Percentiles rank a stretch among this genome's conserved stretches.
Evolutionary conservation across 2,113 vertebrate genomes (phyloP).

Genomic region (Oenanthe oenanthe): DNA sequence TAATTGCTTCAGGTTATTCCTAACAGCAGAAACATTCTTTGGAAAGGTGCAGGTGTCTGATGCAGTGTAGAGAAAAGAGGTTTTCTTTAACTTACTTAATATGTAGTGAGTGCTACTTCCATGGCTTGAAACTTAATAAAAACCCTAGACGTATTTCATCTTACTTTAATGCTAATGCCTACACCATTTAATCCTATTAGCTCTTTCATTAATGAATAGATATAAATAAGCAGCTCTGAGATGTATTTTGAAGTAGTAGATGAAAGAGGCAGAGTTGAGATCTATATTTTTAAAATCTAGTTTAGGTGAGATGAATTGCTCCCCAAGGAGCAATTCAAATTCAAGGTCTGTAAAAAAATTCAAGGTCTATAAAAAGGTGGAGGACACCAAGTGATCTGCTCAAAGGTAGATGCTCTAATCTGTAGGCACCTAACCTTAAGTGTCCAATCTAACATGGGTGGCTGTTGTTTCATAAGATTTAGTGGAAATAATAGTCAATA

Average conservation of each 20-base stretch:
- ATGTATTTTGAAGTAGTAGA: not conserved
- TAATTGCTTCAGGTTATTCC: not conserved
- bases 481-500: not conserved
- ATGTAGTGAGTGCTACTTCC: not conserved
- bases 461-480: not conserved
- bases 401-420: not conserved
- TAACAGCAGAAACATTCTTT: not conserved
- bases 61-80: rapidly evolving
- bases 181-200: not conserved
- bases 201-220: not conserved
- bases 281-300: not conserved
- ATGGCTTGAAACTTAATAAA: not conserved
- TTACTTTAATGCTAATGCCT: not conserved
- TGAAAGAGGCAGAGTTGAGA: not conserved
- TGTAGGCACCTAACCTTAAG: not conserved
- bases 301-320: not conserved
- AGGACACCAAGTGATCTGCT: not conserved
- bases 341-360: not conserved
- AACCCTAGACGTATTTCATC: not conserved
- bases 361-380: not conserved
- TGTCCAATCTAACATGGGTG: not conserved
- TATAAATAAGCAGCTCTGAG: not conserved
- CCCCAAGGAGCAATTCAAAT: no score
- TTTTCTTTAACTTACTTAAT: not conserved
- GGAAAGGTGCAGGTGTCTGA: not conserved